Conservation (phyloP, 2,888 invertebrate genomes). For the Caenorhabditis doughertyi region DNA sequence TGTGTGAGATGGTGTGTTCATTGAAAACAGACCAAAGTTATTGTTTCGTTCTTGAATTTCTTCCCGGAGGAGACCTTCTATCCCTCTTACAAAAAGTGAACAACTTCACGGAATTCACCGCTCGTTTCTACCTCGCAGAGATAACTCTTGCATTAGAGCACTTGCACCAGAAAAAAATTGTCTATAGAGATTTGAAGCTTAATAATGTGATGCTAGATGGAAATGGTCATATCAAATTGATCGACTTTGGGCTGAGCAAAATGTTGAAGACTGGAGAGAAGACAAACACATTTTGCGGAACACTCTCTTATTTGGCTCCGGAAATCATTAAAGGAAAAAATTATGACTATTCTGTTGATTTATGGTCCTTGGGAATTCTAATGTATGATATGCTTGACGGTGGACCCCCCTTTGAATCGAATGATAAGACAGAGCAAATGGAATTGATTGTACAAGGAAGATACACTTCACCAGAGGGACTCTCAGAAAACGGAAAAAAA, state of each 20-base stretch:
- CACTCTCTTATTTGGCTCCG: constrained; percentile 11
- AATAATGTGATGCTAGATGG: constrained; percentile 10
- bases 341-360: constrained; percentile 1
- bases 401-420: not conserved
- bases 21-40: constrained; percentile 90
- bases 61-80: constrained; percentile 6
- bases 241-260: constrained; percentile 18
- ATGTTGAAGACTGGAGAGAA: not conserved
- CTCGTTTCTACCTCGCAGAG: not conserved
- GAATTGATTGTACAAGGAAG: not conserved
- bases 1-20: constrained; percentile 98
- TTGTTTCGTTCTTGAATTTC: constrained; percentile 9
- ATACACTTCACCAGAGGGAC: not conserved
- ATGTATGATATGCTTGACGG: constrained; percentile 17
- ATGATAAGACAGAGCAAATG: not conserved
- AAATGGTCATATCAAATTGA: constrained; percentile 11
- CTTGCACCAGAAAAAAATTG: not conserved
- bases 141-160: not conserved
- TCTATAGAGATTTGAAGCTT: constrained; percentile 15
- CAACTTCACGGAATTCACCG: not conserved
- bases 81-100: not conserved
- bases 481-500: not conserved
- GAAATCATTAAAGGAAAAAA: not conserved
- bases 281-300: constrained; percentile 14
- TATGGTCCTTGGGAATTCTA: constrained; percentile 1